phyloP scores from a whole-genome alignment of 2,888 invertebrate genomes.

The Sarcophaga caerulescens region DNA sequence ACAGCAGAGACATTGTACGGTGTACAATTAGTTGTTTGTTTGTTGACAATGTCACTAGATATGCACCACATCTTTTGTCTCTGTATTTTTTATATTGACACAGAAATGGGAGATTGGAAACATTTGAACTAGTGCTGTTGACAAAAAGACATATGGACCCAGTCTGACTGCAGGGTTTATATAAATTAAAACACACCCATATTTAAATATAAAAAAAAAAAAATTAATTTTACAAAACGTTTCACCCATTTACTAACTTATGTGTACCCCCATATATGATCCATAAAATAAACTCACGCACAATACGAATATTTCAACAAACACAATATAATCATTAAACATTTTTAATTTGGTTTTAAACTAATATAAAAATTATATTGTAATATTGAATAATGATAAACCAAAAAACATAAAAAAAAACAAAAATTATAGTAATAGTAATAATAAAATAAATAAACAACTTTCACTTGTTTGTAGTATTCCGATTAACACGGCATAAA shows the following conservation, averaged over 20 bases:
- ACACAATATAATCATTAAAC: neutral
- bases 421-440: slow-evolving; percentile 32
- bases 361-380: neutral
- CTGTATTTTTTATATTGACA: too few species aligned
- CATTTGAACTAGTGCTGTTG: too few species aligned
- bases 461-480: slow-evolving; percentile 54
- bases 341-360: neutral
- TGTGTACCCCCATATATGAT: neutral
- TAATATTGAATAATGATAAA: slow-evolving; percentile 1
- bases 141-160: too few species aligned
- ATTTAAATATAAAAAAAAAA: neutral
- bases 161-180: neutral
- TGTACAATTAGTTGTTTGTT: too few species aligned
- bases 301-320: slow-evolving; percentile 31
- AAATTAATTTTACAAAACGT: neutral
- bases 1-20: too few species aligned
- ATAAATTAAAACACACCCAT: slow-evolving; percentile 22
- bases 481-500: neutral
- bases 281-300: slow-evolving; percentile 56
- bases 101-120: too few species aligned
- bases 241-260: neutral
- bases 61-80: too few species aligned
- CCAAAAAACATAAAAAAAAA: slow-evolving; percentile 25
- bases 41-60: too few species aligned
- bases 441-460: slow-evolving; percentile 43